Percentiles rank a stretch among this genome's conserved stretches.
These are phyloP conservation scores for Vireo altiloquus DNA, from an alignment of 2,113 vertebrate genomes.

Conservation along the genomic window DNA sequence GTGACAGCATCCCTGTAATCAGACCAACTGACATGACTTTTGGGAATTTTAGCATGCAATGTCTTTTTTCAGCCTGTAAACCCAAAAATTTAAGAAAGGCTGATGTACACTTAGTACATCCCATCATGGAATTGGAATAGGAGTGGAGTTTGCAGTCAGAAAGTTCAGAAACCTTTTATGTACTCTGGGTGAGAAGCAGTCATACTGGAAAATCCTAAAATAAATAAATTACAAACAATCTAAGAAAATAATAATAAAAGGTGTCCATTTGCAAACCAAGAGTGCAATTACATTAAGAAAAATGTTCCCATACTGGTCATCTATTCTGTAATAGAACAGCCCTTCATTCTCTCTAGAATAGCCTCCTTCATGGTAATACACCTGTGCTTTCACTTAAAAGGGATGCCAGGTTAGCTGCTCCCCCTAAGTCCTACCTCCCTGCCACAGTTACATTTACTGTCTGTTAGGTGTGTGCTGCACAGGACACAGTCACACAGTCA, in stretches of 20 bases:
- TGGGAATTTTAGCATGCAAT: neutral
- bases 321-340: neutral
- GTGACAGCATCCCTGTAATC: neutral
- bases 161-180: neutral
- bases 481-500: neutral
- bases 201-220: neutral
- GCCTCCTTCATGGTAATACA: neutral
- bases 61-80: neutral
- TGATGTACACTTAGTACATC: neutral
- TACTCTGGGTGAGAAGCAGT: neutral
- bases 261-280: neutral
- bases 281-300: neutral
- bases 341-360: neutral
- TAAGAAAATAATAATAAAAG: neutral
- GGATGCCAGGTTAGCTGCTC: neutral
- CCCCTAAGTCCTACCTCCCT: neutral
- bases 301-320: neutral
- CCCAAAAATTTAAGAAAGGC: neutral
- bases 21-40: neutral
- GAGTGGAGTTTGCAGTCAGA: neutral
- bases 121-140: neutral
- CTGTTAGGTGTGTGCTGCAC: neutral
- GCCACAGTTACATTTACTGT: rapidly evolving
- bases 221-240: neutral
- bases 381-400: neutral